Conservation (phyloP, 2,113 vertebrate species). For the Austrofundulus limnaeus region DNA sequence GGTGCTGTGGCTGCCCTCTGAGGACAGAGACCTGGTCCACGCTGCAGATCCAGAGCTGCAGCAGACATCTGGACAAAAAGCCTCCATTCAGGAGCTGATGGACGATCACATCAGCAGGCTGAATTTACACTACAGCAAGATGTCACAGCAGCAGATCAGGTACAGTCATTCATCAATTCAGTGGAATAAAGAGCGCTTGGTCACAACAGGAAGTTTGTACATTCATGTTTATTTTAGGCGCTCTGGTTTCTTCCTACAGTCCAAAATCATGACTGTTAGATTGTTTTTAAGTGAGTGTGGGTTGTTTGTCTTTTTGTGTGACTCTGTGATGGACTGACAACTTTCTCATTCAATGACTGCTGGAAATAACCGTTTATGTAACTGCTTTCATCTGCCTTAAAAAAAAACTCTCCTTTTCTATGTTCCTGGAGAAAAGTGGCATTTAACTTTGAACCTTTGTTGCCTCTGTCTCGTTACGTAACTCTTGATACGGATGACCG, state of each 20-base stretch:
- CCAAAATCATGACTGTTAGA: too few species aligned
- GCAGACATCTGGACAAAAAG: conserved; percentile 77
- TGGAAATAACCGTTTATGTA: too few species aligned
- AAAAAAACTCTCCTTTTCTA: neutral
- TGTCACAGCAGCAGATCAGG: conserved; percentile 84
- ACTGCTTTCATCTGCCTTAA: neutral
- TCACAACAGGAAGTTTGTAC: too few species aligned
- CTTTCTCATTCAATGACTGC: too few species aligned
- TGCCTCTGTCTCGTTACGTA: conserved; percentile 12
- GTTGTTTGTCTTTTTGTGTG: too few species aligned
- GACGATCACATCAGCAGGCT: conserved; percentile 78
- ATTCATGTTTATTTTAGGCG: too few species aligned
- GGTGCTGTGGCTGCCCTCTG: conserved; percentile 84
- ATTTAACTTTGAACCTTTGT: conserved; percentile 12
- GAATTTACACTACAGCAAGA: conserved; percentile 86
- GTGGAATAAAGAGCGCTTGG: too few species aligned
- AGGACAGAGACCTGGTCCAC: conserved; percentile 76
- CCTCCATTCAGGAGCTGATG: conserved; percentile 75
- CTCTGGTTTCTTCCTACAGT: too few species aligned
- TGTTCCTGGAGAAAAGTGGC: neutral
- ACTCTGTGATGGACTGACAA: too few species aligned
- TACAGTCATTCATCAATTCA: too few species aligned
- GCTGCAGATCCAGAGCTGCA: conserved; percentile 80
- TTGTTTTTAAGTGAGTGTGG: too few species aligned
- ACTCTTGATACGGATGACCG: conserved; percentile 11